These are phyloP conservation scores for Sturnus vulgaris DNA, from an alignment of 2,113 vertebrate species.

Conservation along the genomic window DNA sequence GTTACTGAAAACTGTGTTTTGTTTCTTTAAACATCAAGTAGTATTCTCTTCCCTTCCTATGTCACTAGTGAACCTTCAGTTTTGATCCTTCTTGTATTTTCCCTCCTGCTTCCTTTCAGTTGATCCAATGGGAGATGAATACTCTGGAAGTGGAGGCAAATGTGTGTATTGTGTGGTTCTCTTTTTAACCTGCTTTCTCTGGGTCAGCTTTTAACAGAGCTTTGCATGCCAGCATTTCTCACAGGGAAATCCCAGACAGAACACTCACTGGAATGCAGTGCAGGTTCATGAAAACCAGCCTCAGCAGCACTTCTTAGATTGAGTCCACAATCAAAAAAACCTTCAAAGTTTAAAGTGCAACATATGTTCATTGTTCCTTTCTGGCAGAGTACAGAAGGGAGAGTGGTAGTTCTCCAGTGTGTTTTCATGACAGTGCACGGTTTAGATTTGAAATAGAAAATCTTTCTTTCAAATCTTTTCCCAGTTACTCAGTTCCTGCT, in stretches of 20 bases:
- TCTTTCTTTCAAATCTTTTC: background rate
- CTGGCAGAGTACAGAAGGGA: background rate
- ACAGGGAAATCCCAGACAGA: constrained; percentile 79
- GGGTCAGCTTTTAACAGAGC: constrained; percentile 69
- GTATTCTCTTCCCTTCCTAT: constrained; percentile 61
- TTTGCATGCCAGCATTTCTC: constrained; percentile 84
- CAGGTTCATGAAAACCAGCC: background rate
- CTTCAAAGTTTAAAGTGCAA: background rate
- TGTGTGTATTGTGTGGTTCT: constrained; percentile 91
- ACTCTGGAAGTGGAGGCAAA: constrained; percentile 96
- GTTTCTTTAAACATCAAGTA: constrained; percentile 18
- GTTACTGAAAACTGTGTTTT: background rate
- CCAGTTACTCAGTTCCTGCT: background rate
- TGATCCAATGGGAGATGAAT: constrained; percentile 94
- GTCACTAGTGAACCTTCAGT: constrained; percentile 71
- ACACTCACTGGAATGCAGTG: background rate
- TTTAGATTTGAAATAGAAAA: background rate
- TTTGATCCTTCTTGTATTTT: constrained; percentile 87
- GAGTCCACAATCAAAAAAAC: background rate
- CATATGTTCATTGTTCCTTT: background rate
- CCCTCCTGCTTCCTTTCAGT: constrained; percentile 90
- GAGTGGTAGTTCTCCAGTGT: background rate
- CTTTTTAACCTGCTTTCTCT: constrained; percentile 70
- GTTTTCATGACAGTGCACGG: background rate
- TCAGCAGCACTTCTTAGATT: background rate